Percentiles rank a stretch among this genome's conserved stretches.
Evolutionary conservation across 2,888 invertebrate genomes (phyloP).

Genomic region (Diplolepis rosae): DNA sequence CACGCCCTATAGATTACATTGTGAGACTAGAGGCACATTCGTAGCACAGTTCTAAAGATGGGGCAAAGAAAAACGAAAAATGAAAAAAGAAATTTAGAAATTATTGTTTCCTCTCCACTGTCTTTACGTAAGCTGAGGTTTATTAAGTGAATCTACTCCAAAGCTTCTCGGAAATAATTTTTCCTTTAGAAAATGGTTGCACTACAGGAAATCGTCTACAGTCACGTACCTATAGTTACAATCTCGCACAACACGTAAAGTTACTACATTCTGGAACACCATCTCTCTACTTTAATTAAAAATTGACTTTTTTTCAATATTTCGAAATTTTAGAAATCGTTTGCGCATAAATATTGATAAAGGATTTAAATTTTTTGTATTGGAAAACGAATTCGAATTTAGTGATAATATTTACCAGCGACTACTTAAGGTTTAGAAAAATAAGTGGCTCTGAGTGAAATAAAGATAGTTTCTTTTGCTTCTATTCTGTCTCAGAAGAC

Average conservation of each 20-base stretch:
- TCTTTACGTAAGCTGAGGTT: background rate
- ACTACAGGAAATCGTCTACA: background rate
- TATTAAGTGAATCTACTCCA: background rate
- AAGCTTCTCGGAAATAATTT: background rate
- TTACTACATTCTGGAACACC: too few relatives aligned
- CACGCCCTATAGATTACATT: slow-evolving; percentile 67
- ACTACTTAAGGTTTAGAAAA: too few relatives aligned
- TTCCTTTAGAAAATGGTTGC: background rate
- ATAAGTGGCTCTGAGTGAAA: background rate
- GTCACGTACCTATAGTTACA: background rate
- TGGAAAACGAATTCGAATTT: background rate
- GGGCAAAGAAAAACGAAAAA: background rate
- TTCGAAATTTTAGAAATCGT: background rate
- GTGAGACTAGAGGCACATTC: slow-evolving; percentile 31
- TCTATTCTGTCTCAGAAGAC: background rate
- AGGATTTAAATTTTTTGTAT: background rate
- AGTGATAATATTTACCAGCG: background rate
- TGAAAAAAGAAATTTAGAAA: slow-evolving; percentile 1
- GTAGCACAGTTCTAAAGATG: background rate
- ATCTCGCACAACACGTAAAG: background rate
- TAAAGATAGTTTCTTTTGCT: background rate
- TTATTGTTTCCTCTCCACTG: background rate
- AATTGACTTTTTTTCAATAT: background rate
- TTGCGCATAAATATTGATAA: background rate
- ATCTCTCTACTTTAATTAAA: too few relatives aligned